Evolutionary conservation across 2,888 invertebrate species (phyloP).

Genomic region (Empis livida): DNA sequence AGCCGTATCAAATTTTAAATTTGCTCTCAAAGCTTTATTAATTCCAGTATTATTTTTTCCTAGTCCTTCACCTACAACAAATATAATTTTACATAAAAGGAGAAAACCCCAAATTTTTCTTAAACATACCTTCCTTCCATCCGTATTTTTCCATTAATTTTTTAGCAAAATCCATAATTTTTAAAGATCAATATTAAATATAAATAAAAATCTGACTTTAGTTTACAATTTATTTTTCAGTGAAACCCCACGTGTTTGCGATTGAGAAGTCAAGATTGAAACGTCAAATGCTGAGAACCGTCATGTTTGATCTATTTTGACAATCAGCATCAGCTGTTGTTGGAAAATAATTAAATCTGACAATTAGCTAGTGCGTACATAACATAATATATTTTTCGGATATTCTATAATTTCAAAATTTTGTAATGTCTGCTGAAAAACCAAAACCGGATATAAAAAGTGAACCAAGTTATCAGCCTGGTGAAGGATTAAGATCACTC

Average conservation of each 20-base stretch:
- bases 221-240: no score
- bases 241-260: no score
- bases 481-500: slow-evolving; percentile 64
- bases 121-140: slow-evolving; percentile 28
- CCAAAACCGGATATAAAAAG: background rate
- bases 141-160: slow-evolving; percentile 31
- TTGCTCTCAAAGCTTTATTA: slow-evolving; percentile 59
- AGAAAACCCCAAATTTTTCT: background rate
- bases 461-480: slow-evolving; percentile 37
- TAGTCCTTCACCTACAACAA: slow-evolving; percentile 43
- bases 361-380: no score
- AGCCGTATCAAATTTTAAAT: slow-evolving; percentile 62
- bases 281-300: no score
- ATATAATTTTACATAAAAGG: background rate
- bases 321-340: no score
- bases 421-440: background rate
- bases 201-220: no score
- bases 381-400: no score
- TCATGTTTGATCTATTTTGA: no score
- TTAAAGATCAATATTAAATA: no score
- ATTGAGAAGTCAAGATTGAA: no score
- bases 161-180: slow-evolving; percentile 28
- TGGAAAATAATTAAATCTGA: no score
- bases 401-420: no score
- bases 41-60: slow-evolving; percentile 74